Evolutionary conservation across 2,113 vertebrate species (phyloP).

Genomic region (Nerophis ophidion): DNA sequence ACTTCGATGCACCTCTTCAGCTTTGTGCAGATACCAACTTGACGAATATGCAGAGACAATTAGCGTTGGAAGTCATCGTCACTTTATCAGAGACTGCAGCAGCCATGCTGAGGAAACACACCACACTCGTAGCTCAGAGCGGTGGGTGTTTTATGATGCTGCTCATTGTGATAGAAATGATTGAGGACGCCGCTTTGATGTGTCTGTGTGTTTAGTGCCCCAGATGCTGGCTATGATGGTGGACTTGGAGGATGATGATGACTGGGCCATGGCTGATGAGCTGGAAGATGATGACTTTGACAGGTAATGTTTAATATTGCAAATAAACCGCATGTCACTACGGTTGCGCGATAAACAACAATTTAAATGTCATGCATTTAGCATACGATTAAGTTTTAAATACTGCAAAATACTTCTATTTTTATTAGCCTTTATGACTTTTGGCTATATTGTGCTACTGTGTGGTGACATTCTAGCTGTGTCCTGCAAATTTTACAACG

Average conservation of each 20-base stretch:
- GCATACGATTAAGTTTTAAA: no score
- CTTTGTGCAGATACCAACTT: slow-evolving; percentile 88
- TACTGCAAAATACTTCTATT: no score
- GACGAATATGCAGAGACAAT: slow-evolving; percentile 93
- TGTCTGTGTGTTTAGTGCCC: slow-evolving; percentile 74
- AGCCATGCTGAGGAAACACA: slow-evolving; percentile 95
- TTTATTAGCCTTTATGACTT: no score
- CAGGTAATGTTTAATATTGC: slow-evolving; percentile 68
- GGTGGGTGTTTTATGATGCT: slow-evolving; percentile 61
- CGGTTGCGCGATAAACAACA: no score
- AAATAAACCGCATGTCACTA: no score
- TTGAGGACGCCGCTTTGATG: not conserved
- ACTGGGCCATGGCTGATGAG: slow-evolving; percentile 95
- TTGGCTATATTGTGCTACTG: no score
- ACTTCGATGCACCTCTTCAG: slow-evolving; percentile 53
- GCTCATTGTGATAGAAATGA: no score
- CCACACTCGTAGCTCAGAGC: slow-evolving; percentile 85
- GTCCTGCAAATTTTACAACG: no score
- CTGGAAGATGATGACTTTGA: slow-evolving; percentile 96
- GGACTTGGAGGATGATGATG: slow-evolving; percentile 95
- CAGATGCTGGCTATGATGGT: slow-evolving; percentile 99
- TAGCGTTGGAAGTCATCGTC: slow-evolving; percentile 94
- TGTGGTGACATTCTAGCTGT: no score
- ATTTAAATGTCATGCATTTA: no score
- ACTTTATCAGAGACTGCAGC: slow-evolving; percentile 95